A percentile compares a stretch with the other conserved stretches of the same genome.
These are phyloP conservation scores for Acholoe squamosa DNA, from an alignment of 2,888 invertebrate genomes.

Conservation along the genomic window DNA sequence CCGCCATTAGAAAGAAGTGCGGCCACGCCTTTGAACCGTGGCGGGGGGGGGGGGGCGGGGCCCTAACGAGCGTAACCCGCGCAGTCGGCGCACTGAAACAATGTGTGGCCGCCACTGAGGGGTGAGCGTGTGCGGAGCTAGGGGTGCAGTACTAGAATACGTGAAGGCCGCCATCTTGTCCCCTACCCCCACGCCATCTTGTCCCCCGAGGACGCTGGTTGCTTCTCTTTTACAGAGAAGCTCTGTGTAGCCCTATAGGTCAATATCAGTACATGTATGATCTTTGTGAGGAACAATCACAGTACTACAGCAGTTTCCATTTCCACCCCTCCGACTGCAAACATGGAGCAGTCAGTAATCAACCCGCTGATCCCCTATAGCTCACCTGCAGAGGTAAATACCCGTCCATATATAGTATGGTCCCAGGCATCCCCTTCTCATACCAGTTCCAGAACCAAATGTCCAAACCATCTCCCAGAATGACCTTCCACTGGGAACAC, in stretches of 20 bases:
- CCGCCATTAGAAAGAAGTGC: conserved; percentile 52
- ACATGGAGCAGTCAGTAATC: too few species aligned
- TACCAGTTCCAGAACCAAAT: neutral
- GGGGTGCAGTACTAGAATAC: neutral
- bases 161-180: neutral
- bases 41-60: neutral
- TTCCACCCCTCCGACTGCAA: too few species aligned
- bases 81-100: conserved; percentile 37
- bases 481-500: neutral
- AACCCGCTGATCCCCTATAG: too few species aligned
- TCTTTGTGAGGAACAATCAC: too few species aligned
- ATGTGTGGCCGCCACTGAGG: neutral
- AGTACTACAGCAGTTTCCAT: too few species aligned
- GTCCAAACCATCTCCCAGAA: neutral
- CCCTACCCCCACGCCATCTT: neutral
- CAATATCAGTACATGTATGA: too few species aligned
- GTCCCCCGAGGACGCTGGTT: too few species aligned
- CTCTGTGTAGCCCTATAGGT: too few species aligned
- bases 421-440: neutral
- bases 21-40: conserved; percentile 47
- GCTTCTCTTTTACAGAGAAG: too few species aligned
- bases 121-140: neutral
- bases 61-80: conserved; percentile 44
- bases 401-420: too few species aligned
- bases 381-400: neutral